Conservation (phyloP, 1,140 invertebrate species). For the Pteromalus puparum region DNA sequence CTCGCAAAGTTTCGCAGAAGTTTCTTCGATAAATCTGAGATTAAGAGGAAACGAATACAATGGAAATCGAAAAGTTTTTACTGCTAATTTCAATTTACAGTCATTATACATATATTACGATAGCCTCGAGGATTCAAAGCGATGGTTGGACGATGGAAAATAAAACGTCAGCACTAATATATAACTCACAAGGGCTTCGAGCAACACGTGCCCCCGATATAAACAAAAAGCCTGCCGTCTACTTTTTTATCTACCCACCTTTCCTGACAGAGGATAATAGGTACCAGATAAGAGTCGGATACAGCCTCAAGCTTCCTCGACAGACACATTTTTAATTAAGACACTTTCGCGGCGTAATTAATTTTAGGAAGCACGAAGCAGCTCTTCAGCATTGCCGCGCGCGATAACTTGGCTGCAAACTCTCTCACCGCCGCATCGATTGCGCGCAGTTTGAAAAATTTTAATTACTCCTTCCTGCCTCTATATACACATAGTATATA, state of each 20-base stretch:
- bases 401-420: not conserved
- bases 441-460: conserved; percentile 40
- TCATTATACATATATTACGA: no score
- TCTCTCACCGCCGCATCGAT: not conserved
- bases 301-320: not conserved
- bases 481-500: not conserved
- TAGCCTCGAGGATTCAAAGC: no score
- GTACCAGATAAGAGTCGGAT: not conserved
- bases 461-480: conserved; percentile 38
- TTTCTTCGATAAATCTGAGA: not conserved
- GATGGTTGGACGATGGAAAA: no score
- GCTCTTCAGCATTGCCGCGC: conserved; percentile 29
- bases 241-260: not conserved
- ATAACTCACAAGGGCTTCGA: no score
- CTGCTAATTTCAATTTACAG: not conserved
- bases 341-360: conserved; percentile 72
- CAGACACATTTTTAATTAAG: conserved; percentile 73
- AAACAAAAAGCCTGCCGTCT: not conserved
- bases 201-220: no score
- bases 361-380: conserved; percentile 68
- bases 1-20: not conserved
- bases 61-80: not conserved
- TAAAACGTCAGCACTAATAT: no score
- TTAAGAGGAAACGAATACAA: not conserved
- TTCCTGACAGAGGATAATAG: not conserved